Percentiles rank a stretch among this genome's conserved stretches.
Evolutionary conservation across 2,888 invertebrate genomes (phyloP).

Genomic region (Xylota segnis): DNA sequence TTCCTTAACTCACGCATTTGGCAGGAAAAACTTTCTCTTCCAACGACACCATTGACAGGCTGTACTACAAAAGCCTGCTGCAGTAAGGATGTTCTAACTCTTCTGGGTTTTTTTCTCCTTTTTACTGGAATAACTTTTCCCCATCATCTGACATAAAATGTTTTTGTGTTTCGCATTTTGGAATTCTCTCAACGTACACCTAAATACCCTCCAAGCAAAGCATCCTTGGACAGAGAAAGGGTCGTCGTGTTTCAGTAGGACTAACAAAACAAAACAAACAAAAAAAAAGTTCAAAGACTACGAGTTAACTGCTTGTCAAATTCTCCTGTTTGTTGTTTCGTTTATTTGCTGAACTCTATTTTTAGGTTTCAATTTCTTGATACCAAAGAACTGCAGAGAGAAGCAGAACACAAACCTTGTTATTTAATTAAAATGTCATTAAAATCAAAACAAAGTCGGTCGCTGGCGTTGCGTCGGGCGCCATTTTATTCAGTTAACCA

Average conservation of each 20-base stretch:
- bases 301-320: constrained; percentile 18
- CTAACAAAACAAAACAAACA: background rate
- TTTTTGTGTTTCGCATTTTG: constrained; percentile 14
- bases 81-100: background rate
- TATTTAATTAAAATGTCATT: constrained; percentile 38
- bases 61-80: background rate
- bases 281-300: background rate
- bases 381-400: background rate
- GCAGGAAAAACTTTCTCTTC: background rate
- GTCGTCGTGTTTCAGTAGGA: background rate
- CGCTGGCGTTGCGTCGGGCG: constrained; percentile 1
- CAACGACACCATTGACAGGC: background rate
- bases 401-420: background rate
- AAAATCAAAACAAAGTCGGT: constrained; percentile 5
- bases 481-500: background rate
- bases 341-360: constrained; percentile 1
- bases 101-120: background rate
- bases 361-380: constrained; percentile 1
- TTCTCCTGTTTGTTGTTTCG: background rate
- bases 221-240: background rate
- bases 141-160: background rate
- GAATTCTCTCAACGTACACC: constrained; percentile 13
- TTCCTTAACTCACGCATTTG: background rate
- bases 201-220: background rate
- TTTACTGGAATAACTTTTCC: background rate